phyloP scores from a whole-genome alignment of 2,888 invertebrate genomes.

The Chaetoderma sp. region DNA sequence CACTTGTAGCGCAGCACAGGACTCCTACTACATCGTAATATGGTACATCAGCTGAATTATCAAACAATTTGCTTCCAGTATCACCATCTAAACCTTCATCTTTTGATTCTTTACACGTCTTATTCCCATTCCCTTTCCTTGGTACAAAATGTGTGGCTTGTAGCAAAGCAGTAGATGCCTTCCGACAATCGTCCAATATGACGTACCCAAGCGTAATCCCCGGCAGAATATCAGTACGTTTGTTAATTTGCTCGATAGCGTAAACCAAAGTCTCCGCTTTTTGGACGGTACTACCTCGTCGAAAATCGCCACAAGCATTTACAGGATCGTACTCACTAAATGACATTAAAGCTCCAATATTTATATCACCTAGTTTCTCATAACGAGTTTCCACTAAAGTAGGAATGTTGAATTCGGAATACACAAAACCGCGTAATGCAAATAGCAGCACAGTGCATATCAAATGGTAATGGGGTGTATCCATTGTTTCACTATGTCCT shows the following conservation, averaged over 20 bases:
- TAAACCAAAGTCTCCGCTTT: constrained; percentile 49
- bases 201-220: constrained; percentile 43
- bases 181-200: constrained; percentile 50
- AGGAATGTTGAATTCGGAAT: constrained; percentile 12
- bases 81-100: no score
- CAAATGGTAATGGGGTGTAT: no score
- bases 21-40: constrained; percentile 49
- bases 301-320: constrained; percentile 39
- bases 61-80: no score
- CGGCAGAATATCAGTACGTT: constrained; percentile 32
- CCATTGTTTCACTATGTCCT: no score
- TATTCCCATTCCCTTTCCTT: background rate
- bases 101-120: no score
- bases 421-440: no score
- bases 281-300: no score
- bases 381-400: constrained; percentile 31
- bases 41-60: no score
- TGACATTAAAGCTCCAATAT: constrained; percentile 44
- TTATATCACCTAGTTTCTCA: constrained; percentile 41
- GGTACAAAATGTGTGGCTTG: constrained; percentile 48
- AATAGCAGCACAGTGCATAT: no score
- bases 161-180: constrained; percentile 41
- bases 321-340: constrained; percentile 28
- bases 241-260: constrained; percentile 46
- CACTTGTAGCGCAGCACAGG: constrained; percentile 41